These are phyloP conservation scores for Sinocyclocheilus anophthalmus DNA, from an alignment of 2,113 vertebrate species.

Conservation along the genomic window DNA sequence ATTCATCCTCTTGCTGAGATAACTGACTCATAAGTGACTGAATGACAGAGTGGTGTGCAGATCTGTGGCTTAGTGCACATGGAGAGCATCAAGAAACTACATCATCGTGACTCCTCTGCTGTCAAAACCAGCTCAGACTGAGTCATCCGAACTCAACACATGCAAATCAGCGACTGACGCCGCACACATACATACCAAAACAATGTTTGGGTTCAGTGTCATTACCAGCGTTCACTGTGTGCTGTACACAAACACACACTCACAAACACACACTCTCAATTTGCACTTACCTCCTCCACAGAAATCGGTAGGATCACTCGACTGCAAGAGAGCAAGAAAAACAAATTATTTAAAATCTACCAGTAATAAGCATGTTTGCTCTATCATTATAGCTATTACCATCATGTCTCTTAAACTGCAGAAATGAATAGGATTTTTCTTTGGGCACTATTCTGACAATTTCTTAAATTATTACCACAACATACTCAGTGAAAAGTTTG, in stretches of 20 bases:
- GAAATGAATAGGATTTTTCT: too few relatives aligned
- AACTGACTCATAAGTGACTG: slow-evolving; percentile 42
- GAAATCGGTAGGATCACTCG: slow-evolving; percentile 97
- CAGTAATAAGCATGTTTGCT: neutral
- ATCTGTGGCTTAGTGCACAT: slow-evolving; percentile 27
- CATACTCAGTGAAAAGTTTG: too few relatives aligned
- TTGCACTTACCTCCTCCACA: slow-evolving; percentile 93
- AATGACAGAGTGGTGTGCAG: neutral
- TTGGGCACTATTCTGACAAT: too few relatives aligned
- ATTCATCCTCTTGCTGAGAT: slow-evolving; percentile 23
- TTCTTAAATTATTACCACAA: too few relatives aligned
- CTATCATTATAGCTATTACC: too few relatives aligned
- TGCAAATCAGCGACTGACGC: neutral
- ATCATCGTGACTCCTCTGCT: slow-evolving; percentile 24
- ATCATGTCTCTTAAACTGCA: too few relatives aligned
- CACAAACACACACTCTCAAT: slow-evolving; percentile 17
- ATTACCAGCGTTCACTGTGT: neutral
- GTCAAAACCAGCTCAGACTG: slow-evolving; percentile 19
- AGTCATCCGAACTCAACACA: slow-evolving; percentile 13
- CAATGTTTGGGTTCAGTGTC: slow-evolving; percentile 14
- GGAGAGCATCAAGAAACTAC: neutral
- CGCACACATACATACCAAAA: slow-evolving; percentile 26
- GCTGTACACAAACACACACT: slow-evolving; percentile 40
- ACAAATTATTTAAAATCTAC: slow-evolving; percentile 47
- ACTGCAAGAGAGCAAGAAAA: slow-evolving; percentile 77